These are phyloP conservation scores for Melanotaenia duboulayi DNA, from an alignment of 2,113 vertebrate species.

Conservation along the genomic window DNA sequence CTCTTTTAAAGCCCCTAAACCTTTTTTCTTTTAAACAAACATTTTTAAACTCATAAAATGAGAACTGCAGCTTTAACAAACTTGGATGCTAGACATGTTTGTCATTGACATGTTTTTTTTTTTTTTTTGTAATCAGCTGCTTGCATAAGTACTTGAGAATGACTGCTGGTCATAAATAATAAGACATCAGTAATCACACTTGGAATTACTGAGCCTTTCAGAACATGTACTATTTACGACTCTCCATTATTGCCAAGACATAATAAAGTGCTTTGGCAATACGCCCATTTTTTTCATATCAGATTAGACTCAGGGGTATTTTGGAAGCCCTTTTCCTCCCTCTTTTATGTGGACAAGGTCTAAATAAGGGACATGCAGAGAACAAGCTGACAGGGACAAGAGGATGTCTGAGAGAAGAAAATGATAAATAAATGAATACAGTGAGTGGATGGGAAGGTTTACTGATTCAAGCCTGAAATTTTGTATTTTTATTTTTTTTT, in stretches of 20 bases:
- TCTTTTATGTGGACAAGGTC: conserved; percentile 1
- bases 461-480: conserved; percentile 3
- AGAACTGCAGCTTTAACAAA: too few relatives aligned
- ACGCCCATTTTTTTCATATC: conserved; percentile 13
- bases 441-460: neutral
- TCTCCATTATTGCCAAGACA: conserved; percentile 28
- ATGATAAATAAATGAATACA: neutral
- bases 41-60: too few relatives aligned
- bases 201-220: conserved; percentile 36
- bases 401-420: neutral
- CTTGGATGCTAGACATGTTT: neutral
- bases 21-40: too few relatives aligned
- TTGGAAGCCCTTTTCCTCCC: conserved; percentile 5
- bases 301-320: conserved; percentile 15
- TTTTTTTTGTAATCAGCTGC: conserved; percentile 9
- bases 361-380: neutral
- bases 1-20: too few relatives aligned
- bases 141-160: conserved; percentile 27
- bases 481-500: neutral
- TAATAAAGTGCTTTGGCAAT: conserved; percentile 37
- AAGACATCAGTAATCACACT: conserved; percentile 30
- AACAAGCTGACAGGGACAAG: neutral
- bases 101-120: conserved; percentile 27
- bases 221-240: conserved; percentile 47
- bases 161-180: conserved; percentile 42